Base-by-base conservation (phyloP, 1,140 invertebrate genomes). In the Thalassaphorura encarpata region DNA sequence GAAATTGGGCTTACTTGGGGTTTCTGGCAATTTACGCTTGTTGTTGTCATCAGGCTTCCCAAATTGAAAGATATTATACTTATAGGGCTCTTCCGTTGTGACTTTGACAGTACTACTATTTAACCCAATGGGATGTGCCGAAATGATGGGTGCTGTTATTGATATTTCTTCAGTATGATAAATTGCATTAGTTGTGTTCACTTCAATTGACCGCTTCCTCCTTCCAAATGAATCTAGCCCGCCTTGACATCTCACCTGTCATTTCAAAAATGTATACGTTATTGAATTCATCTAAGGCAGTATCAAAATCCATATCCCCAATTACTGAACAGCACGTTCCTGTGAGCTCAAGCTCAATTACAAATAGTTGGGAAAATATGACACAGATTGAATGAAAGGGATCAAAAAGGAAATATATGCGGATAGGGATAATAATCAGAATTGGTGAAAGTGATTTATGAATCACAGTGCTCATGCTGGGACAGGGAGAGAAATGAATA, bases 151-250 rank as follows among this genome's bases (percentile, higher is more conserved):
- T 5, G 36, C 52, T 21, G 57, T 29, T 11, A 51, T 51, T 18
- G 52, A 54, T 21, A 52, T 51, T 45, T 58, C 58, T 49, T 57
- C 36, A 36, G 42, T 1, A 29, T 58, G 27, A 26, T 59, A 53
- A 6, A 54, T 48, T 43, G 56, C 56, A 46, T 46, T 54, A 31
- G 63, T 66, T 26, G 65, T 64, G 54, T 67, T 60, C 18, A 60
- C 27, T 21, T 28, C 18, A 16, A 62, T 41, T 24, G 61, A 62
- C 33, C 68, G 55, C 24, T 65, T 40, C 46, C 66, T 54, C 41
- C 66, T 54, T 21, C 71, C 71, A 52, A 68, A 73, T 6, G 71
- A 73, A 29, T 72, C 69, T 28, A 69, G 52, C 2, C 66, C 63
- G 53, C 63, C 67, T 53, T 62, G 62, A 43, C 67, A 70, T 51